These are phyloP conservation scores for Mirza zaza DNA, from an alignment of 2,113 vertebrate genomes.

Conservation along the genomic window DNA sequence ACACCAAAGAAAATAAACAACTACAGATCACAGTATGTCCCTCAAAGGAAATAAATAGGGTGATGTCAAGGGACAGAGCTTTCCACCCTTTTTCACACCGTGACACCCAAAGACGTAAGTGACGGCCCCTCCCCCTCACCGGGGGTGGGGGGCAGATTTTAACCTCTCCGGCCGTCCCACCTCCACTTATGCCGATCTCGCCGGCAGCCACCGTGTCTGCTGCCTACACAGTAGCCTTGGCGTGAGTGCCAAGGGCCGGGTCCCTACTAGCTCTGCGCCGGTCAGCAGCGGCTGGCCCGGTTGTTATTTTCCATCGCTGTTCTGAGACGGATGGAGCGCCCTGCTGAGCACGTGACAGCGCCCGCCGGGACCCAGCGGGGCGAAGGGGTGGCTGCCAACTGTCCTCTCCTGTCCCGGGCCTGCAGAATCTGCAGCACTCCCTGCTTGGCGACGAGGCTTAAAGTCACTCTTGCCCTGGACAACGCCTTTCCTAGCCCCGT, in stretches of 20 bases:
- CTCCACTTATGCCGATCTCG: not conserved
- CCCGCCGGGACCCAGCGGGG: rapidly evolving
- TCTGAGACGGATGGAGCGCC: not conserved
- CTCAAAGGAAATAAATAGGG: not conserved
- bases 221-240: not conserved
- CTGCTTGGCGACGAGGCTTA: rapidly evolving
- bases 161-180: not conserved
- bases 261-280: not conserved
- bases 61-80: not conserved
- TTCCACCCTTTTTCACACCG: not conserved
- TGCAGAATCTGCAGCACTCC: not conserved
- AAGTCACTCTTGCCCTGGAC: not conserved
- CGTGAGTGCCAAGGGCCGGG: not conserved
- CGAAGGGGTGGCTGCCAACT: not conserved
- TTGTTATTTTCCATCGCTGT: constrained; percentile 59
- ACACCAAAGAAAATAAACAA: not conserved
- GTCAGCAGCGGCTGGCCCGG: not conserved
- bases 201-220: not conserved
- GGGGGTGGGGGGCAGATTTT: not conserved
- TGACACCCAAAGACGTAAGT: not conserved
- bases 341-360: not conserved
- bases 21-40: rapidly evolving
- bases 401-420: not conserved
- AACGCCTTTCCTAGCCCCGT: not conserved
- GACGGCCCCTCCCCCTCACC: not conserved